Percentiles rank a stretch among this genome's conserved stretches.
phyloP scores from a whole-genome alignment of 2,797 vertebrate species.

The Gymnoscopelus microlampas region DNA sequence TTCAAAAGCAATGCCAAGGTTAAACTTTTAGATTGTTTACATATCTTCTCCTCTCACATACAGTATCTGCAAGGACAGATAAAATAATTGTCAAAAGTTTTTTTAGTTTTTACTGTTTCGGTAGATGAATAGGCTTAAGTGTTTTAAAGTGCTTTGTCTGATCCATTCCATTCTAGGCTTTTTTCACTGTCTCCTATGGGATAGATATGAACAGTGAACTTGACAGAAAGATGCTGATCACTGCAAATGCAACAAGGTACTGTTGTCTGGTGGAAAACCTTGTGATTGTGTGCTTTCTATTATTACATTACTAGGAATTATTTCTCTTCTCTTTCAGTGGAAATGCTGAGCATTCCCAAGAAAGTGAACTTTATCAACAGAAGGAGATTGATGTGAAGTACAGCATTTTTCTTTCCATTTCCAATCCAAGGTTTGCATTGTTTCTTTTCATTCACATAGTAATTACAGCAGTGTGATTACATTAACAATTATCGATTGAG shows the following conservation, averaged over 20 bases:
- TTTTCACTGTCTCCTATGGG: slow-evolving; percentile 80
- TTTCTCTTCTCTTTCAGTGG: slow-evolving; percentile 64
- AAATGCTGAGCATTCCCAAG: slow-evolving; percentile 58
- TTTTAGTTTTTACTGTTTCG: background rate
- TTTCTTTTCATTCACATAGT: background rate
- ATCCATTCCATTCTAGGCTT: slow-evolving; percentile 63
- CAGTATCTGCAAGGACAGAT: too few relatives aligned
- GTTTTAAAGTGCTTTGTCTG: background rate
- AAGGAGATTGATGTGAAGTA: slow-evolving; percentile 83
- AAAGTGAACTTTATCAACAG: slow-evolving; percentile 54
- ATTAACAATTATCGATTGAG: background rate
- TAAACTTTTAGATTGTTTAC: slow-evolving; percentile 1
- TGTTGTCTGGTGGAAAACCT: background rate
- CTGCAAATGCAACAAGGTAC: slow-evolving; percentile 82
- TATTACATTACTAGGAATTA: background rate
- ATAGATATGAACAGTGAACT: slow-evolving; percentile 71
- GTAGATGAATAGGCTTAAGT: background rate
- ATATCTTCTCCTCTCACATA: background rate
- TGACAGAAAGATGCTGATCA: slow-evolving; percentile 70
- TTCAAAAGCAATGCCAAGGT: slow-evolving; percentile 76
- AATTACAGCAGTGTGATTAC: background rate
- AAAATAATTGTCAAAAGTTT: background rate
- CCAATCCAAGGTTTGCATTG: slow-evolving; percentile 61
- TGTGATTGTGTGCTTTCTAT: background rate
- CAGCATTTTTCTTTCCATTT: slow-evolving; percentile 75